phyloP scores from a whole-genome alignment of 2,888 invertebrate species.

The Keiferia lycopersicella region DNA sequence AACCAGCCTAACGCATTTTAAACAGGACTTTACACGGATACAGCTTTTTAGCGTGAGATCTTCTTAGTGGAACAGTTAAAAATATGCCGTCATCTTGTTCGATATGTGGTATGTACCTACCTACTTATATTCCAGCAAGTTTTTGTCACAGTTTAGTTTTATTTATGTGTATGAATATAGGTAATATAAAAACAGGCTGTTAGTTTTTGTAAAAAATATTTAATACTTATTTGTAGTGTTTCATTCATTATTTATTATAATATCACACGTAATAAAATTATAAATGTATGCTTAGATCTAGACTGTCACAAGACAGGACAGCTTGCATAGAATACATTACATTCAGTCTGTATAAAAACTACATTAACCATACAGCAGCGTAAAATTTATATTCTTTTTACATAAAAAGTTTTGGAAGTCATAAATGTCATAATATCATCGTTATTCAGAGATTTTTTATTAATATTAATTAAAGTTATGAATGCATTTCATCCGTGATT shows the following conservation, averaged over 20 bases:
- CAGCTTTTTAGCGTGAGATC: no score
- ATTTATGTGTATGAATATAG: no score
- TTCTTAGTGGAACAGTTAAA: no score
- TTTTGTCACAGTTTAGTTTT: no score
- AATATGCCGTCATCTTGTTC: no score
- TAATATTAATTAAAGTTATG: constrained; percentile 10
- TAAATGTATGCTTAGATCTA: constrained; percentile 40
- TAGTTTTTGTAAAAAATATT: constrained; percentile 46
- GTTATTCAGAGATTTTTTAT: constrained; percentile 20
- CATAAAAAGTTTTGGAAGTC: constrained; percentile 36
- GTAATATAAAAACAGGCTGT: constrained; percentile 19
- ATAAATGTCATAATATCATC: constrained; percentile 21
- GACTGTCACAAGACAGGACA: constrained; percentile 37
- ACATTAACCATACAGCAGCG: constrained; percentile 25
- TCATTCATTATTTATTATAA: constrained; percentile 39
- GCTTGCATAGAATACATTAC: constrained; percentile 33
- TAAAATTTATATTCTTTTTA: constrained; percentile 22
- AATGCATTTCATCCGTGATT: not conserved
- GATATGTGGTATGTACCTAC: no score
- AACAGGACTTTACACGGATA: no score
- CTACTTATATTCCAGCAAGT: no score
- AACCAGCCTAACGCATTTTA: no score
- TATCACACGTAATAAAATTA: constrained; percentile 49
- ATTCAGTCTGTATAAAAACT: constrained; percentile 33
- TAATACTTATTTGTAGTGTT: constrained; percentile 38